Evolutionary conservation across 2,113 vertebrate genomes (phyloP).

Genomic region (Muscicapa adusta): DNA sequence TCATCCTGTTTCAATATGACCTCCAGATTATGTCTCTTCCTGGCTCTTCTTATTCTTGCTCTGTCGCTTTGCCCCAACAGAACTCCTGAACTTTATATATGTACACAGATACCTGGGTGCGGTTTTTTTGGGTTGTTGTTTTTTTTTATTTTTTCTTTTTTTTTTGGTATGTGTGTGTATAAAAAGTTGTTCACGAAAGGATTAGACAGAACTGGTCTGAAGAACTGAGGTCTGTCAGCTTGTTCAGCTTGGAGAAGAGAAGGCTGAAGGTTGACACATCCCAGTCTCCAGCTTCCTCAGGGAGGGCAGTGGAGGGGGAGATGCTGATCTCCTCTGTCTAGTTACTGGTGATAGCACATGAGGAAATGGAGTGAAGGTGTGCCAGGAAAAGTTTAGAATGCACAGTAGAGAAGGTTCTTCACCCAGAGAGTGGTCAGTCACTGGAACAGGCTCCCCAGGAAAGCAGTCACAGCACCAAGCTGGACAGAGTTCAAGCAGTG

Average conservation of each 20-base stretch:
- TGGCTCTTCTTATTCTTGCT: background rate
- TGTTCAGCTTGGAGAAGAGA: background rate
- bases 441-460: background rate
- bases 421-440: background rate
- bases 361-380: background rate
- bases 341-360: fast-evolving
- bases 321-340: background rate
- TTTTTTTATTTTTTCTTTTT: too few species aligned
- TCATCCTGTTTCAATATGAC: background rate
- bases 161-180: background rate
- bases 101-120: background rate
- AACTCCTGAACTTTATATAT: background rate
- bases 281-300: background rate
- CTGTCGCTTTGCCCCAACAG: background rate
- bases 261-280: background rate
- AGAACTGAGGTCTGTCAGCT: background rate
- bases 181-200: background rate
- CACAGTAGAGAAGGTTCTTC: background rate
- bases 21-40: background rate
- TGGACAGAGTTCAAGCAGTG: background rate
- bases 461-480: background rate
- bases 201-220: background rate
- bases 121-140: background rate
- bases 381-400: background rate
- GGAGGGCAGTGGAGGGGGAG: background rate